Evolutionary conservation across 2,888 invertebrate genomes (phyloP).

Genomic region (Drosophila mercatorum): DNA sequence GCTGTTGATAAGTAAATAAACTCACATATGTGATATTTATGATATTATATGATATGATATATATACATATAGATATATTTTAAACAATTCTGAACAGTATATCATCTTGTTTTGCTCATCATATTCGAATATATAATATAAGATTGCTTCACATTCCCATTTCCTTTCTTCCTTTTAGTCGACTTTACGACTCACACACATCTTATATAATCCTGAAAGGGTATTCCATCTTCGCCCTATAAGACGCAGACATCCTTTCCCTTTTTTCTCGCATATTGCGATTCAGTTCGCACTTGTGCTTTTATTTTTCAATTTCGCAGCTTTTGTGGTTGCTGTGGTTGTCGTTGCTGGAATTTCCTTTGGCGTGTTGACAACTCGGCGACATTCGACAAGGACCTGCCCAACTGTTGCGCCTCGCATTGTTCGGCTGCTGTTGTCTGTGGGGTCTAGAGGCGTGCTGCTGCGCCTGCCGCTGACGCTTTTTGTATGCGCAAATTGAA

Average conservation of each 20-base stretch:
- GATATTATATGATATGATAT: too few species aligned
- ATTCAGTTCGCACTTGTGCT: slow-evolving; percentile 47
- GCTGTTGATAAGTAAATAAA: too few species aligned
- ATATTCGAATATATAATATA: too few species aligned
- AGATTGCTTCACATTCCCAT: too few species aligned
- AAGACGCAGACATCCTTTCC: neutral
- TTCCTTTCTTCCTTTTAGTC: too few species aligned
- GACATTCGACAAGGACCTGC: slow-evolving; percentile 48
- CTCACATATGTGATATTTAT: too few species aligned
- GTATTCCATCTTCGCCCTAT: neutral
- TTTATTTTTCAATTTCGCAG: slow-evolving; percentile 61
- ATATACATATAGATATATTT: too few species aligned
- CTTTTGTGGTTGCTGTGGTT: slow-evolving; percentile 20
- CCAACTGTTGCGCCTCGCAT: slow-evolving; percentile 72
- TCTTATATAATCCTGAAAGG: neutral
- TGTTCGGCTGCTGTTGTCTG: slow-evolving; percentile 37
- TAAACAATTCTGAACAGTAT: too few species aligned
- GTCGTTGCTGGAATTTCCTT: slow-evolving; percentile 19
- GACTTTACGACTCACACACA: too few species aligned
- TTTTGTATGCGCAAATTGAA: slow-evolving; percentile 79
- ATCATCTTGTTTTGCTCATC: too few species aligned
- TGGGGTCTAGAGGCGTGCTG: slow-evolving; percentile 9
- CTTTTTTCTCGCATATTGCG: slow-evolving; percentile 26
- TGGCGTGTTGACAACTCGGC: slow-evolving; percentile 46
- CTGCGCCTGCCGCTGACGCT: slow-evolving; percentile 53